Conservation (phyloP, 2,113 vertebrate species). For the Elgaria multicarinata region DNA sequence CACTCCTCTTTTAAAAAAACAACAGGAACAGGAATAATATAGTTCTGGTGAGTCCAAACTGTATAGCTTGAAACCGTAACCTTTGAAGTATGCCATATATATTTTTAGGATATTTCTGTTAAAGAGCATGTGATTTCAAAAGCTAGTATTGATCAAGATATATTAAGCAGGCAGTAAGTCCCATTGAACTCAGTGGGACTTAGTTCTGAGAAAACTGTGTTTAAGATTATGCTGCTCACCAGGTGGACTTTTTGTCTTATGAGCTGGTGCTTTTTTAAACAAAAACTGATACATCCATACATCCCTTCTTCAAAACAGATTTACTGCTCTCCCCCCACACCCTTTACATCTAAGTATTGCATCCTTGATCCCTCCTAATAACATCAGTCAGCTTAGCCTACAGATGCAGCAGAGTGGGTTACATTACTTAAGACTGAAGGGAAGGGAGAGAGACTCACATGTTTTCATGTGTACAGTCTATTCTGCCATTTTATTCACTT, state of each 20-base stretch:
- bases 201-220: background rate
- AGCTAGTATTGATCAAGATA: background rate
- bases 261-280: background rate
- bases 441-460: background rate
- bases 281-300: background rate
- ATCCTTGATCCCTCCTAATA: background rate
- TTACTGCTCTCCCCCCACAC: background rate
- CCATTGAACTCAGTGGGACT: background rate
- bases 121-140: background rate
- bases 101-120: background rate
- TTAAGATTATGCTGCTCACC: background rate
- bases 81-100: background rate
- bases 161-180: background rate
- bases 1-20: background rate
- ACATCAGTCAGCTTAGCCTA: background rate
- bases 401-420: background rate
- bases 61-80: background rate
- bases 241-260: background rate
- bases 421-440: background rate
- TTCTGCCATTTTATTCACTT: background rate
- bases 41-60: background rate
- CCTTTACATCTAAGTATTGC: background rate
- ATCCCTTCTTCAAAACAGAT: background rate
- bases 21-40: background rate
- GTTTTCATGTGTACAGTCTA: background rate